A percentile compares a stretch with the other conserved stretches of the same genome.
These are phyloP conservation scores for Cotesia typhae DNA, from an alignment of 1,140 invertebrate species.

Conservation along the genomic window DNA sequence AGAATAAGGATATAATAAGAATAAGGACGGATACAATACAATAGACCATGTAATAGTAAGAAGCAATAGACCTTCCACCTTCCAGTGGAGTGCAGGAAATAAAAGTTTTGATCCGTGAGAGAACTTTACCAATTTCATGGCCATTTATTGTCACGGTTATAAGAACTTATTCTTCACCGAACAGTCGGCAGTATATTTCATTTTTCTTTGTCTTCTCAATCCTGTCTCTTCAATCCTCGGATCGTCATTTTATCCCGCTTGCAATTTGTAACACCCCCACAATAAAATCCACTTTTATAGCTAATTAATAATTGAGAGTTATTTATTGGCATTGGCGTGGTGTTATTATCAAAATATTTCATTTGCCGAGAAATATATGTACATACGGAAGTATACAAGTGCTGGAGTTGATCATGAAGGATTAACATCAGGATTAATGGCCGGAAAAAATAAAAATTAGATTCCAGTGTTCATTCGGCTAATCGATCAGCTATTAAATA, in stretches of 20 bases:
- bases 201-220: conserved; percentile 27
- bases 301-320: conserved; percentile 2
- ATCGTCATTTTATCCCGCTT: no score
- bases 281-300: no score
- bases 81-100: background rate
- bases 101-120: conserved; percentile 45
- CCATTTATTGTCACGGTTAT: conserved; percentile 50
- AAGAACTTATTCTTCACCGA: conserved; percentile 31
- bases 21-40: background rate
- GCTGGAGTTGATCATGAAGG: conserved; percentile 27
- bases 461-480: conserved; percentile 22
- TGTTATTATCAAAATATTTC: background rate
- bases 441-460: background rate
- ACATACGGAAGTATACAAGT: conserved; percentile 30
- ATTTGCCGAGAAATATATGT: background rate
- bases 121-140: conserved; percentile 51
- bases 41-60: background rate
- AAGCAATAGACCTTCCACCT: background rate
- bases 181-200: background rate
- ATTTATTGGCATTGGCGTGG: no score
- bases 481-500: conserved; percentile 33
- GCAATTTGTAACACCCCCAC: no score
- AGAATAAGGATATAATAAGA: conserved; percentile 34
- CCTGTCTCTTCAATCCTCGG: no score
- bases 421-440: conserved; percentile 19